Conservation (phyloP, 2,113 vertebrate species). For the Gobiocypris rarus region DNA sequence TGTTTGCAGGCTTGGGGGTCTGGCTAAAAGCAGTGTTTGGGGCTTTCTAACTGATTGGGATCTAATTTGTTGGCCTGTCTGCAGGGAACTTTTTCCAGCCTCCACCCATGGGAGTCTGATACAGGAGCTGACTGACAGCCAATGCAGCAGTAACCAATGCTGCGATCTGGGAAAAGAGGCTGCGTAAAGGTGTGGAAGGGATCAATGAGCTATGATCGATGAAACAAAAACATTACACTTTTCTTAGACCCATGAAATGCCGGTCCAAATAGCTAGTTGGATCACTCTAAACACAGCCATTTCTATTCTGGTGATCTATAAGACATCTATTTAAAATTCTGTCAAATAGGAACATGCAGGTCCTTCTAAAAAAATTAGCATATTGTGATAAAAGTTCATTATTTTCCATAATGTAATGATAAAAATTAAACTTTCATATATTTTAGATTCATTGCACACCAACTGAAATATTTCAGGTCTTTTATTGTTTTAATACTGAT, state of each 20-base stretch:
- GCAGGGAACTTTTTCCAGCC: conserved; percentile 59
- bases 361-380: too few species aligned
- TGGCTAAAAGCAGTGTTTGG: conserved; percentile 56
- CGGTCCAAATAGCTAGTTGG: conserved; percentile 27
- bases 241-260: conserved; percentile 38
- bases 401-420: too few species aligned
- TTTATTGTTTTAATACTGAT: too few species aligned
- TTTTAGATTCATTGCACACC: too few species aligned
- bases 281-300: neutral
- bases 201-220: conserved; percentile 78
- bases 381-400: too few species aligned
- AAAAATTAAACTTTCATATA: too few species aligned
- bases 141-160: conserved; percentile 36
- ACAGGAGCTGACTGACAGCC: conserved; percentile 63
- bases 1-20: conserved; percentile 65
- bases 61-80: conserved; percentile 72
- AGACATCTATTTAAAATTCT: neutral
- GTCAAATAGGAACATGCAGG: neutral
- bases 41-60: conserved; percentile 75
- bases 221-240: conserved; percentile 45
- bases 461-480: too few species aligned
- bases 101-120: conserved; percentile 70
- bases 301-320: neutral
- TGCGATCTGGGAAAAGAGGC: conserved; percentile 33
- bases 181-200: conserved; percentile 51